Base-by-base conservation (phyloP, 92 coral and sea anemone species). In the Pocillopora grandis region DNA sequence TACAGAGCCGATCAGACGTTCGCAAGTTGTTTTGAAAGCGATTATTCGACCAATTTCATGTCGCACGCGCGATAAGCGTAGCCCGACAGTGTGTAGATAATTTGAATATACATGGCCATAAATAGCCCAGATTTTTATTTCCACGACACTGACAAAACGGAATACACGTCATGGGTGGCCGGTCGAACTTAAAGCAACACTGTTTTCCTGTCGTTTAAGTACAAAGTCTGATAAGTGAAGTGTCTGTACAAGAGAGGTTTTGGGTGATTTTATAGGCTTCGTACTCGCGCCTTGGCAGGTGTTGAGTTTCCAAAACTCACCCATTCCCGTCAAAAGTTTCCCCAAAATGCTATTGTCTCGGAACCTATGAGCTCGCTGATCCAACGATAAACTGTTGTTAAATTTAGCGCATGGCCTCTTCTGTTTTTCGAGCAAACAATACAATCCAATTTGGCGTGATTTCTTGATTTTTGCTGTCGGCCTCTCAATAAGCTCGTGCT, bases 271-370 rank as follows among this genome's bases (percentile, higher is more conserved):
- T 85, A 76, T 86, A 70, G 87, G 75, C 77, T 80, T 76, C 73
- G 85, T 63, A 76, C 68, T 76, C 69, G 82, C 89, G 88, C 93
- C 91, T 80, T 15, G 83, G 87, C 98, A 94, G 98, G 98, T 94
- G 98, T 88, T 92, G 79, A 33, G 58, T 65, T 81, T 78, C 87
- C 82, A 73, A 80, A 84, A 72, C 78, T 63, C 72, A 85, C 87
- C 89, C 92, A 87, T 84, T 84, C 89, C 90, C 82, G 90, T 79
- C 88, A 74, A 60, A 59, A 59, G 18, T 36, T 81, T 72, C 60
- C 91, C 77, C 62, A 66, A 77, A 77, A 75, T 70, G 71, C 90
- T 81, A 61, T 80, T 93, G 89, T 94, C 79, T 78, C 17, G 52
- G 72, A 77, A 77, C 92, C 88, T 89, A 87, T 89, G 74, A 86